Evolutionary conservation across 2,888 invertebrate genomes (phyloP).

Genomic region (Cryptocephalus moraei): DNA sequence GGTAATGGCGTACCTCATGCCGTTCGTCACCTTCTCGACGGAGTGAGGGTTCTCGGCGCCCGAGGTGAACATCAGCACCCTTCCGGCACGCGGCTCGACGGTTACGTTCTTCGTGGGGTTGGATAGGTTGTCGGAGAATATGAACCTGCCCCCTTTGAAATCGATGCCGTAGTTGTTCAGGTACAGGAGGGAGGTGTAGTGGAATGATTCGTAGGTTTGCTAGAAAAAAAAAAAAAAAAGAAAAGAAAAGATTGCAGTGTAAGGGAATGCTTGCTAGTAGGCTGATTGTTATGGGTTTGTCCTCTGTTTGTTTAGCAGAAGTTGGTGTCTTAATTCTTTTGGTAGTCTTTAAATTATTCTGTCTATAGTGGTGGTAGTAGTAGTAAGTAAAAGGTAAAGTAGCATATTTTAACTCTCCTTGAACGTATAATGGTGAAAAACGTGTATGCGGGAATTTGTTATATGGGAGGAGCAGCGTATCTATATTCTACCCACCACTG

Average conservation of each 20-base stretch:
- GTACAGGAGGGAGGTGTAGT: slow-evolving; percentile 77
- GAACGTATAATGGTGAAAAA: no score
- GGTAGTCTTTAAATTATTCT: no score
- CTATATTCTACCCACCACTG: no score
- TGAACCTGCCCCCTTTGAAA: slow-evolving; percentile 74
- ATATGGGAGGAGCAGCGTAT: no score
- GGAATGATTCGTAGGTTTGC: slow-evolving; percentile 79
- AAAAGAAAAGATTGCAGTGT: neutral
- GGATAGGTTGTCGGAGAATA: slow-evolving; percentile 57
- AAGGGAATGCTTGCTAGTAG: no score
- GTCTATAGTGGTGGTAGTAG: no score
- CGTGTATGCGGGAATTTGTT: no score
- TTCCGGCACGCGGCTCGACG: slow-evolving; percentile 66
- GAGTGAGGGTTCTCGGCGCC: slow-evolving; percentile 77
- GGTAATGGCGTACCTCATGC: slow-evolving; percentile 71
- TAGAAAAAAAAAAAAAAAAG: slow-evolving; percentile 30
- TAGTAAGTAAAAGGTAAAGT: no score
- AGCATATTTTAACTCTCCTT: no score
- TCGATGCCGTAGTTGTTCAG: slow-evolving; percentile 64
- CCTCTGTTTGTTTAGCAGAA: no score
- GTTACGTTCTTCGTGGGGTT: slow-evolving; percentile 51
- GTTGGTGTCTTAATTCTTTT: no score
- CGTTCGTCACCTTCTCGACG: slow-evolving; percentile 69
- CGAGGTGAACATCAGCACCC: slow-evolving; percentile 78
- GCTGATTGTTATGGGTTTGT: no score